Conservation (phyloP, 1,140 invertebrate genomes). For the Pseudomyrmex flavicornis region DNA sequence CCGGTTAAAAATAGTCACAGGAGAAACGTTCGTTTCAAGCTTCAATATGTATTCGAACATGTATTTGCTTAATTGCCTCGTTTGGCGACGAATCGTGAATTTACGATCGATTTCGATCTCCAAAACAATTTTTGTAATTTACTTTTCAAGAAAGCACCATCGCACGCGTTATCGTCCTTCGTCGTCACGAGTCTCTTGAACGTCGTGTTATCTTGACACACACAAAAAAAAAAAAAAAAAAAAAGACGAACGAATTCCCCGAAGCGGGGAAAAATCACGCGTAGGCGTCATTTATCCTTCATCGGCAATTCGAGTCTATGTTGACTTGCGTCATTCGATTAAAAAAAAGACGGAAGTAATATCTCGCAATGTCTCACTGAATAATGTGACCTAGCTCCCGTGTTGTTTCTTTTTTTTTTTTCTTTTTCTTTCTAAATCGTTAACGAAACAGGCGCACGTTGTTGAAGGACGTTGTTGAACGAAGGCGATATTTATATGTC, state of each 20-base stretch:
- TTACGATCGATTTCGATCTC: no score
- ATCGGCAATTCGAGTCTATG: not conserved
- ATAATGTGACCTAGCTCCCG: not conserved
- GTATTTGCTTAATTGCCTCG: no score
- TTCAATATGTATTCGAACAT: no score
- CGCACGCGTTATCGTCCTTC: not conserved
- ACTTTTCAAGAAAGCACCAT: no score
- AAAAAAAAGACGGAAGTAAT: not conserved
- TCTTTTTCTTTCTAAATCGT: not conserved
- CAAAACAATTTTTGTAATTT: no score
- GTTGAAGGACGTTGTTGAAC: slow-evolving; percentile 3
- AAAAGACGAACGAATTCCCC: no score
- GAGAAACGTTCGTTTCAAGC: no score
- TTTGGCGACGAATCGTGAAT: no score
- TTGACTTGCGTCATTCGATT: slow-evolving; percentile 3
- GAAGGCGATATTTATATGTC: not conserved
- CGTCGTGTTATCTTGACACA: slow-evolving; percentile 22
- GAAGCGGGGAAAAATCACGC: not conserved
- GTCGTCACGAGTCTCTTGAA: not conserved
- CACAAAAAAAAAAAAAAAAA: not conserved
- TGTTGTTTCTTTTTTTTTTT: not conserved
- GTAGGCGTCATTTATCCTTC: slow-evolving; percentile 14
- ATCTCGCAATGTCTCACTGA: not conserved
- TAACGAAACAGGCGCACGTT: slow-evolving; percentile 5
- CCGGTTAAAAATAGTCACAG: no score